A percentile compares a stretch with the other conserved stretches of the same genome.
Conservation (phyloP, 64 coral and sea anemone genomes). For the Dendronephthya gigantea region DNA sequence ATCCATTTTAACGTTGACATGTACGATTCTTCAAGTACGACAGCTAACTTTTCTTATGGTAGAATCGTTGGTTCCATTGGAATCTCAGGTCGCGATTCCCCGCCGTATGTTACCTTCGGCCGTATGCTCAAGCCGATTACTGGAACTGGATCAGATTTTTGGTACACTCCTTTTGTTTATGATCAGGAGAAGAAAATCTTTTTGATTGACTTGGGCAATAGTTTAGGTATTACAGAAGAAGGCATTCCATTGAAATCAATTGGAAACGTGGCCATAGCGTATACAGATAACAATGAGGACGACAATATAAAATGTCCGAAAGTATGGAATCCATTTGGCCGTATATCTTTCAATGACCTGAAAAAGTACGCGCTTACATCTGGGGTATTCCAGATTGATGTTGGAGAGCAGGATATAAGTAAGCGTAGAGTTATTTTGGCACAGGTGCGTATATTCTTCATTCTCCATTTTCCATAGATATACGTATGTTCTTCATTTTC, state of each 20-base stretch:
- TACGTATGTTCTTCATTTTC: too few species aligned
- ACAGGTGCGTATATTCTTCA: not conserved
- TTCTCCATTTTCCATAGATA: not conserved
- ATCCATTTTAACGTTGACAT: constrained; percentile 45
- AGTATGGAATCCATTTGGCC: not conserved
- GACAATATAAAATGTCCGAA: not conserved
- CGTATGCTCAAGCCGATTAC: constrained; percentile 29
- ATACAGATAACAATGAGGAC: not conserved
- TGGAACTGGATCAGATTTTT: not conserved
- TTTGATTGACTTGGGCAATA: constrained; percentile 38
- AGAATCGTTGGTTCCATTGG: constrained; percentile 37
- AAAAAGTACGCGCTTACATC: not conserved
- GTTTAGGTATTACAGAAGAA: not conserved
- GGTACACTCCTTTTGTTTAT: constrained; percentile 19
- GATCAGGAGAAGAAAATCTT: not conserved
- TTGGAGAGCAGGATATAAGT: not conserved
- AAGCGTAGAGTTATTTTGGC: not conserved
- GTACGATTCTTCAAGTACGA: not conserved
- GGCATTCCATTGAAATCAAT: constrained; percentile 14
- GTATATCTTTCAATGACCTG: not conserved
- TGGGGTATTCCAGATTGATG: not conserved
- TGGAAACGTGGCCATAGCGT: constrained; percentile 35
- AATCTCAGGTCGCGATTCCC: not conserved
- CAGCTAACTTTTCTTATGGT: constrained; percentile 23
- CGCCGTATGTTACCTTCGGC: constrained; percentile 15